phyloP scores from a whole-genome alignment of 1,140 invertebrate genomes.

The Lasioglossum baleicum region DNA sequence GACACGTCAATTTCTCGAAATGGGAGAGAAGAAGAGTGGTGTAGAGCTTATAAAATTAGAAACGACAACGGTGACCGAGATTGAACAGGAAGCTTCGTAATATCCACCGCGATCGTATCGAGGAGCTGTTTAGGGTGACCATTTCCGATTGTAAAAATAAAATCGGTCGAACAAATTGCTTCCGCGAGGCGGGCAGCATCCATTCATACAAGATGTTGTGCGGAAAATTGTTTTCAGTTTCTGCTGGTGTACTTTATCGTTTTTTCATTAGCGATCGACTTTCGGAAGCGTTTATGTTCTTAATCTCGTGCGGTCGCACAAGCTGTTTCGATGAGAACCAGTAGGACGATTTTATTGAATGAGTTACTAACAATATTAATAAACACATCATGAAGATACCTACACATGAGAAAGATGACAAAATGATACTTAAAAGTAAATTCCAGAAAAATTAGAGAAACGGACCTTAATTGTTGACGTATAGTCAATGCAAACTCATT shows the following conservation, averaged over 20 bases:
- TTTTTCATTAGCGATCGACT: not conserved
- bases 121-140: slow-evolving; percentile 25
- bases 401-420: too few species aligned
- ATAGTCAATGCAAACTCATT: too few species aligned
- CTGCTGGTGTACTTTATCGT: not conserved
- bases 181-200: not conserved
- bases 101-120: slow-evolving; percentile 3
- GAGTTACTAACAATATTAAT: too few species aligned
- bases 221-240: slow-evolving; percentile 11
- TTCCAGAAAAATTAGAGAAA: too few species aligned
- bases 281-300: not conserved
- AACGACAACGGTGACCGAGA: not conserved
- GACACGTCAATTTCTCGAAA: too few species aligned
- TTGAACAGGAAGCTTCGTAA: not conserved
- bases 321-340: too few species aligned
- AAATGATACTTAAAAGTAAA: too few species aligned
- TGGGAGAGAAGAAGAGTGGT: too few species aligned
- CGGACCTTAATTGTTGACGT: too few species aligned
- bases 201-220: slow-evolving; percentile 10
- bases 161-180: slow-evolving; percentile 19
- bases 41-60: not conserved
- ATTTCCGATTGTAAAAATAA: slow-evolving; percentile 34
- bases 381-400: too few species aligned
- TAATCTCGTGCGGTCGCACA: not conserved
- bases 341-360: not conserved